These are phyloP conservation scores for Cheilosia urbana DNA, from an alignment of 2,888 invertebrate species.

Conservation along the genomic window DNA sequence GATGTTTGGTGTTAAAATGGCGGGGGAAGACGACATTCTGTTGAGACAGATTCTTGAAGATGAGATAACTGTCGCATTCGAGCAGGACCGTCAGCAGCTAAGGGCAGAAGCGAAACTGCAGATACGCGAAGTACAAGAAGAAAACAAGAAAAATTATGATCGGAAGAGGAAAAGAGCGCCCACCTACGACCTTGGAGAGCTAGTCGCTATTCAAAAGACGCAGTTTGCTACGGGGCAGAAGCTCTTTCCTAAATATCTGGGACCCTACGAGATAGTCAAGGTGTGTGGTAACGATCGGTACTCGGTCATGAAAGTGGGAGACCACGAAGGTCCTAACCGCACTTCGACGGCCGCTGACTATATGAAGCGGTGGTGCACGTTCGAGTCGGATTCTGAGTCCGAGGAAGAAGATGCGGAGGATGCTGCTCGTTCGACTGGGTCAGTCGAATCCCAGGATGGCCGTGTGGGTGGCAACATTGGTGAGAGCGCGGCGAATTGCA, in stretches of 20 bases:
- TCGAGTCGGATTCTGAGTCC: constrained; percentile 25
- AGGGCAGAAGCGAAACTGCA: constrained; percentile 68
- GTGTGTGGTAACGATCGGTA: constrained; percentile 42
- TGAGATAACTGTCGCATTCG: constrained; percentile 33
- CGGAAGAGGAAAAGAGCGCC: constrained; percentile 17
- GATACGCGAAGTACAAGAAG: constrained; percentile 56
- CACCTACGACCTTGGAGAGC: constrained; percentile 50
- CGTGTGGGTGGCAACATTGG: no score
- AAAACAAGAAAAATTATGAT: constrained; percentile 39
- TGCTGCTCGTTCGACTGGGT: no score
- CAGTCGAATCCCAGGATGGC: no score
- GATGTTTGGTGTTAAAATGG: constrained; percentile 62
- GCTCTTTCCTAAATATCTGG: constrained; percentile 46
- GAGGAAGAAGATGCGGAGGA: constrained; percentile 6
- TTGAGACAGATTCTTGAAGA: constrained; percentile 36
- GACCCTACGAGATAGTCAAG: constrained; percentile 56
- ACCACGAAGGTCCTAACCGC: constrained; percentile 43
- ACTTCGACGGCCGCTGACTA: constrained; percentile 35
- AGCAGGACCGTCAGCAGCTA: constrained; percentile 42
- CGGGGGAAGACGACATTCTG: constrained; percentile 13
- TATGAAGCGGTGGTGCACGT: constrained; percentile 41
- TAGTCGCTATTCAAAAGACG: constrained; percentile 50
- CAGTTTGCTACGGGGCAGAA: constrained; percentile 53
- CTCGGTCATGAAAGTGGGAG: constrained; percentile 26
- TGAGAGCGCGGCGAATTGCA: no score